Evolutionary conservation across 2,888 invertebrate species (phyloP).

Genomic region (Omphaloscelis lunosa): DNA sequence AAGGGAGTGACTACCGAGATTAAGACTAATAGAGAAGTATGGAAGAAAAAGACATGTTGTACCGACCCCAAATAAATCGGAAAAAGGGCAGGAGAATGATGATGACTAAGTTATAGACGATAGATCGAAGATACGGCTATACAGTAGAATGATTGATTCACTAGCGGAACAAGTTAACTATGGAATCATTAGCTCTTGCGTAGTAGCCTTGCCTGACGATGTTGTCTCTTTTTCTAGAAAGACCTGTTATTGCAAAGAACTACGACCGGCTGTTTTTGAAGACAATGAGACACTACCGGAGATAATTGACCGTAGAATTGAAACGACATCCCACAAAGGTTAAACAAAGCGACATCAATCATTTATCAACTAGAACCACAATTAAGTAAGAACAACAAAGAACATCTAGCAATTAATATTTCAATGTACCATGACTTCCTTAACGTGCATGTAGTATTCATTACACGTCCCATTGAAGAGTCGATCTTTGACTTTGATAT

Average conservation of each 20-base stretch:
- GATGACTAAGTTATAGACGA: too few species aligned
- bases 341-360: conserved; percentile 7
- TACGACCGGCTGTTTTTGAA: not conserved
- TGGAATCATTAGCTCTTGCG: not conserved
- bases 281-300: not conserved
- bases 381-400: conserved; percentile 37
- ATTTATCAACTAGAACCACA: conserved; percentile 6
- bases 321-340: not conserved
- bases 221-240: not conserved
- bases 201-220: not conserved
- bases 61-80: too few species aligned
- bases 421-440: conserved; percentile 74
- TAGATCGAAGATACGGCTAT: too few species aligned
- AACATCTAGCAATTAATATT: conserved; percentile 64
- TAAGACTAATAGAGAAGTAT: too few species aligned
- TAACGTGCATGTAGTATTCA: conserved; percentile 75
- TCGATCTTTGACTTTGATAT: conserved; percentile 80
- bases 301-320: not conserved
- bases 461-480: conserved; percentile 81
- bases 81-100: too few species aligned
- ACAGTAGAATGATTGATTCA: not conserved
- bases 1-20: too few species aligned
- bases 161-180: not conserved
- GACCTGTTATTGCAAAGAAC: not conserved
- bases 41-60: too few species aligned